A percentile compares a stretch with the other conserved stretches of the same genome.
phyloP scores from a whole-genome alignment of 2,888 invertebrate species.

The Eupithecia inturbata region DNA sequence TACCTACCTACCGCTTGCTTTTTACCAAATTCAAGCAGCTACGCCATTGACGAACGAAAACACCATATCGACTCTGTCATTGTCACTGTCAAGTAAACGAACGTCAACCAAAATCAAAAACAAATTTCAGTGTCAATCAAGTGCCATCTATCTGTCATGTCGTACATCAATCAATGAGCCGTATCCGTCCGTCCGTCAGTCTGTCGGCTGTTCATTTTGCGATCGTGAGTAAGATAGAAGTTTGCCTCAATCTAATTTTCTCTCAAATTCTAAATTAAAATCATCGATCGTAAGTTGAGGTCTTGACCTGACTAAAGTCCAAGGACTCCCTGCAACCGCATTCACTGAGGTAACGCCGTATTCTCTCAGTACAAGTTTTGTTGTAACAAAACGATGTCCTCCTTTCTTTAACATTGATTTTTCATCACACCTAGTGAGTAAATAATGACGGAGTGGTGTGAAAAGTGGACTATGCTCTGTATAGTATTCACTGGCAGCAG shows the following conservation, averaged over 20 bases:
- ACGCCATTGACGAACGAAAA: not conserved
- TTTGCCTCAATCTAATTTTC: constrained; percentile 15
- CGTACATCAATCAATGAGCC: not conserved
- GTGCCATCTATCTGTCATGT: not conserved
- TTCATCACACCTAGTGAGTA: constrained; percentile 64
- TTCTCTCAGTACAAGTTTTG: constrained; percentile 36
- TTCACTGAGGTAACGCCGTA: constrained; percentile 32
- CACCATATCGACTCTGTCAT: too few relatives aligned
- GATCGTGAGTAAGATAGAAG: constrained; percentile 1
- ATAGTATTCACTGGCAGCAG: constrained; percentile 16
- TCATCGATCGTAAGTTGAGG: constrained; percentile 50
- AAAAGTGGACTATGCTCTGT: constrained; percentile 18
- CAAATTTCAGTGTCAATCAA: not conserved
- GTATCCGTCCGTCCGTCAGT: not conserved
- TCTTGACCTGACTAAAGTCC: constrained; percentile 55
- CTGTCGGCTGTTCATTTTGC: constrained; percentile 8
- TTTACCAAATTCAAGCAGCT: too few relatives aligned
- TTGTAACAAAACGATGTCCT: constrained; percentile 32
- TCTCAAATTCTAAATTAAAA: constrained; percentile 51
- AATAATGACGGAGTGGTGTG: constrained; percentile 52
- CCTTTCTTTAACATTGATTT: constrained; percentile 66
- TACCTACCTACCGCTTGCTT: too few relatives aligned
- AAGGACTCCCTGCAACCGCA: constrained; percentile 48
- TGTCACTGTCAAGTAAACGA: not conserved
- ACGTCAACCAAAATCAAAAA: too few relatives aligned